Conservation (phyloP, 2,888 invertebrate species). For the Myathropa florea region DNA sequence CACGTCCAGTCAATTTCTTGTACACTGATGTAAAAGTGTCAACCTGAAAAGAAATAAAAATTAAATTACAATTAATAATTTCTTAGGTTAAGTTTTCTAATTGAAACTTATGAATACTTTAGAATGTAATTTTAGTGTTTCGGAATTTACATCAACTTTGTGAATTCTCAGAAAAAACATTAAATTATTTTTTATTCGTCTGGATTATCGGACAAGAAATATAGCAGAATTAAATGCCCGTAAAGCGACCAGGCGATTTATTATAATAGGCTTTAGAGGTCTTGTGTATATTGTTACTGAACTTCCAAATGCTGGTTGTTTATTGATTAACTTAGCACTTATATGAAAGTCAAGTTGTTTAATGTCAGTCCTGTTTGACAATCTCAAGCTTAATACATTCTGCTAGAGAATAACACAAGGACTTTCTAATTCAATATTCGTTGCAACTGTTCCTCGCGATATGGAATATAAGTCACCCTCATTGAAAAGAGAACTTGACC, state of each 20-base stretch:
- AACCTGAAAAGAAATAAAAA: conserved; percentile 84
- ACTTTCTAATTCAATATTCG: conserved; percentile 70
- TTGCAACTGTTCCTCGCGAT: conserved; percentile 34
- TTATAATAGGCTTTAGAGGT: background rate
- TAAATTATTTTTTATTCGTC: conserved; percentile 42
- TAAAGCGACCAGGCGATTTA: conserved; percentile 58
- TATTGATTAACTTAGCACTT: background rate
- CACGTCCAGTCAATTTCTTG: conserved; percentile 99
- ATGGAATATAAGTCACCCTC: conserved; percentile 71
- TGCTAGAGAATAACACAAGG: conserved; percentile 78
- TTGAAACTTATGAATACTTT: no score
- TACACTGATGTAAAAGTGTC: conserved; percentile 99
- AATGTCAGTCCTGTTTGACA: conserved; percentile 79
- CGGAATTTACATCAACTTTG: background rate
- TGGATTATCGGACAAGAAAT: conserved; percentile 46
- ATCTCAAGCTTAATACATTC: conserved; percentile 72
- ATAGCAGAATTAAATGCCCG: conserved; percentile 29
- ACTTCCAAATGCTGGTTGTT: background rate
- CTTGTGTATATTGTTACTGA: background rate
- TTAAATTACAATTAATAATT: background rate
- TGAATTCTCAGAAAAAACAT: conserved; percentile 1
- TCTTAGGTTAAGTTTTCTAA: no score
- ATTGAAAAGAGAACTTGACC: conserved; percentile 4
- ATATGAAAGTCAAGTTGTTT: conserved; percentile 31
- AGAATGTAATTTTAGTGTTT: conserved; percentile 1